A percentile compares a stretch with the other conserved stretches of the same genome.
Conservation (phyloP, 2,113 vertebrate species). For the Hypocryptadius cinnamomeus region DNA sequence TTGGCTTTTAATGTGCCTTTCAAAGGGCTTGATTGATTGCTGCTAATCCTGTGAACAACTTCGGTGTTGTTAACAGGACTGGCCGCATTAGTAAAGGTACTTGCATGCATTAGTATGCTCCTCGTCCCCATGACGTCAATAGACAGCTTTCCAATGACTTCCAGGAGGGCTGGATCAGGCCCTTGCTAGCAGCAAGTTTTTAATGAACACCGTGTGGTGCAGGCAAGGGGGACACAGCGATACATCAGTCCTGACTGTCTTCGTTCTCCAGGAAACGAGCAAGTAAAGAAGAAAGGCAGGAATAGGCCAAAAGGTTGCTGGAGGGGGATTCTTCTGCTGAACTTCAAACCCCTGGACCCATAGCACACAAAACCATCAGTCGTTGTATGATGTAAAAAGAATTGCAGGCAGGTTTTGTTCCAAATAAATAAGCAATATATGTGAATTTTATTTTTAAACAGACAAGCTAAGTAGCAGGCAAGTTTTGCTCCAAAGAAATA, state of each 20-base stretch:
- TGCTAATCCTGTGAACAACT: constrained; percentile 57
- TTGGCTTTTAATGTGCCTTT: constrained; percentile 39
- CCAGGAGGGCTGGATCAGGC: constrained; percentile 38
- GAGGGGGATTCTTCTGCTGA: background rate
- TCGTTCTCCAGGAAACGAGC: background rate
- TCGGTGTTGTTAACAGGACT: constrained; percentile 45
- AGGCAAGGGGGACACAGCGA: background rate
- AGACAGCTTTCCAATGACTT: constrained; percentile 49
- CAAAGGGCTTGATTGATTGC: constrained; percentile 53
- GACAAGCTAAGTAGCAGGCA: background rate
- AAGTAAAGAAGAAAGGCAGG: background rate
- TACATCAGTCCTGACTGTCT: constrained; percentile 17
- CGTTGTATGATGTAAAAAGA: background rate
- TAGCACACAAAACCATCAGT: background rate
- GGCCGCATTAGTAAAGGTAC: constrained; percentile 33
- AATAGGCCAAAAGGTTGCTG: background rate
- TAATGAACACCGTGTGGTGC: constrained; percentile 31
- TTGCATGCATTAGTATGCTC: constrained; percentile 37
- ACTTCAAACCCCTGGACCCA: background rate
- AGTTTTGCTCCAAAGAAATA: background rate
- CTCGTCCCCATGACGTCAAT: constrained; percentile 34
- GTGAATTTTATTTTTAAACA: background rate
- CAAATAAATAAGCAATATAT: background rate
- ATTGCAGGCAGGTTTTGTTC: background rate
- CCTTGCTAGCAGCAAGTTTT: constrained; percentile 47